Evolutionary conservation across 2,888 invertebrate species (phyloP).

Genomic region (Macrophya alboannulata): DNA sequence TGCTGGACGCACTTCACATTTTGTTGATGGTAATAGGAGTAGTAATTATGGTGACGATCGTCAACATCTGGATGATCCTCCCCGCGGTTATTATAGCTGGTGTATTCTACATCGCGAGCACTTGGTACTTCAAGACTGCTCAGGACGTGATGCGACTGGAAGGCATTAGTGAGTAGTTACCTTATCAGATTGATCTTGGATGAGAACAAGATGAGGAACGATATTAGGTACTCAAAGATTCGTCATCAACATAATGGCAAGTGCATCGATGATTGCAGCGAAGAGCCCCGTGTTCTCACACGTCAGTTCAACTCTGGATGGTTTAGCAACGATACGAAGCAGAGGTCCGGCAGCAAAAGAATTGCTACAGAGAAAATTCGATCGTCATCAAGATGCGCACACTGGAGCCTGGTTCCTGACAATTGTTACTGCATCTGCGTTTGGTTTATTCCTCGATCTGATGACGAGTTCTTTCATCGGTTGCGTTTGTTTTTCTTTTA

Average conservation of each 20-base stretch:
- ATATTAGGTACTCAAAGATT: too few relatives aligned
- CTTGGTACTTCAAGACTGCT: conserved; percentile 86
- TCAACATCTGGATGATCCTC: conserved; percentile 85
- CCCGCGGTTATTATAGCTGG: conserved; percentile 83
- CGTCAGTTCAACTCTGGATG: conserved; percentile 91
- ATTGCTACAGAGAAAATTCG: conserved; percentile 88
- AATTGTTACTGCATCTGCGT: conserved; percentile 84
- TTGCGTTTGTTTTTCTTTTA: conserved; percentile 84
- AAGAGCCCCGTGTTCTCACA: conserved; percentile 96
- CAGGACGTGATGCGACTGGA: conserved; percentile 86
- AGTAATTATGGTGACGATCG: conserved; percentile 85
- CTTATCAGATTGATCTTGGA: too few relatives aligned
- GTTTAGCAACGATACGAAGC: conserved; percentile 93
- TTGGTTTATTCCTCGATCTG: conserved; percentile 89
- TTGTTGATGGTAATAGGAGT: conserved; percentile 86
- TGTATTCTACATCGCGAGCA: conserved; percentile 84
- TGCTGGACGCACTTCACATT: conserved; percentile 82
- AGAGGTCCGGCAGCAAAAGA: conserved; percentile 85
- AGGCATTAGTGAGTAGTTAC: conserved; percentile 79
- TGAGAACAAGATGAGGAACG: too few relatives aligned
- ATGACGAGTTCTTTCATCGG: conserved; percentile 86
- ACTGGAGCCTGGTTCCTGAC: conserved; percentile 87
- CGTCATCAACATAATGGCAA: not conserved
- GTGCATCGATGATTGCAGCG: conserved; percentile 72
- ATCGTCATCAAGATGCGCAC: conserved; percentile 86